Conservation (phyloP, 2,797 vertebrate genomes). For the Galaxias olidus region DNA sequence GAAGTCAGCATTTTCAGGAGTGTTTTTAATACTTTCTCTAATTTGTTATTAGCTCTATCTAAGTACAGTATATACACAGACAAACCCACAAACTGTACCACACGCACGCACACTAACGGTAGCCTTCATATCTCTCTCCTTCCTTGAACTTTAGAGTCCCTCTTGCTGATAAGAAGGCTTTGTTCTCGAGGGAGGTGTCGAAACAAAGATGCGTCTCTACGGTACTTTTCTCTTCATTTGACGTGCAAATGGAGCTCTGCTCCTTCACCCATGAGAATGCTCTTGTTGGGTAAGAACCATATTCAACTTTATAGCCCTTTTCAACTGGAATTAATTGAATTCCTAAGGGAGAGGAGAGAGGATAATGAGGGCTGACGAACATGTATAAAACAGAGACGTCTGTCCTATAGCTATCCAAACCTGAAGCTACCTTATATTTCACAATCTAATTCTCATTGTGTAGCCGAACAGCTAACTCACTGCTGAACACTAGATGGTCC, state of each 20-base stretch:
- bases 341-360: constrained; percentile 32
- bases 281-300: constrained; percentile 52
- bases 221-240: constrained; percentile 49
- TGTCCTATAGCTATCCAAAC: too few relatives aligned
- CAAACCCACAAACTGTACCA: too few relatives aligned
- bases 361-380: too few relatives aligned
- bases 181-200: constrained; percentile 59
- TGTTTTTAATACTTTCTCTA: too few relatives aligned
- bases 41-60: too few relatives aligned
- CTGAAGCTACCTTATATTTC: too few relatives aligned
- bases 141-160: constrained; percentile 53
- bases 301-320: constrained; percentile 39
- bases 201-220: constrained; percentile 45
- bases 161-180: constrained; percentile 51
- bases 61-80: too few relatives aligned
- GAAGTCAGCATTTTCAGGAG: too few relatives aligned
- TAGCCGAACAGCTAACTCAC: too few relatives aligned
- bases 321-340: constrained; percentile 33
- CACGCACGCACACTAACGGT: constrained; percentile 24
- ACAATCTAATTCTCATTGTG: too few relatives aligned
- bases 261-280: constrained; percentile 28
- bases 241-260: constrained; percentile 61
- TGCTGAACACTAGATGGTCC: too few relatives aligned
- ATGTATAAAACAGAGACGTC: too few relatives aligned
- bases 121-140: constrained; percentile 60